A percentile compares a stretch with the other conserved stretches of the same genome.
Conservation (phyloP, 2,113 vertebrate species). For the Sphyrna mokarran region DNA sequence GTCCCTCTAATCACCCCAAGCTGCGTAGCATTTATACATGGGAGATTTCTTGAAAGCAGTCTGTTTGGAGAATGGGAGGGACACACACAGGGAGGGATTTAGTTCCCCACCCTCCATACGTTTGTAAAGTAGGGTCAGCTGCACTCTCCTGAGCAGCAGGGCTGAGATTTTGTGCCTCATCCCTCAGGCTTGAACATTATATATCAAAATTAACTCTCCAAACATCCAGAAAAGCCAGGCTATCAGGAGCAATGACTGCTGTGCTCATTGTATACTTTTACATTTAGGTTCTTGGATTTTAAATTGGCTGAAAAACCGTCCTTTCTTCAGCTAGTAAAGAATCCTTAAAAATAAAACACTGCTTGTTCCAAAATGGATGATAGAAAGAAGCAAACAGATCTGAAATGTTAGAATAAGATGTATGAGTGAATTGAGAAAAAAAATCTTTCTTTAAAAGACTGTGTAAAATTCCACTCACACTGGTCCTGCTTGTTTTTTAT, state of each 20-base stretch:
- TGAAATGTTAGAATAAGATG: background rate
- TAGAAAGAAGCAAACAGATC: background rate
- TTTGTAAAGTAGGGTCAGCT: background rate
- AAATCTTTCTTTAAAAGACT: background rate
- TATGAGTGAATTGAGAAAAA: background rate
- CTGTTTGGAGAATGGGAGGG: background rate
- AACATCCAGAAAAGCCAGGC: background rate
- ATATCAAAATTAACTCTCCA: background rate
- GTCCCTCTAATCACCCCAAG: background rate
- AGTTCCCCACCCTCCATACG: background rate
- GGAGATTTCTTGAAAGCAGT: background rate
- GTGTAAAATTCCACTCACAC: background rate
- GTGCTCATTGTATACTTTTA: background rate
- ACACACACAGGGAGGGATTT: too few relatives aligned
- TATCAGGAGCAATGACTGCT: background rate
- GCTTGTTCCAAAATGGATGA: background rate
- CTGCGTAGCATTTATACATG: background rate
- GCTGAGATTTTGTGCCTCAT: background rate
- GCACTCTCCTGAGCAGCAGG: background rate
- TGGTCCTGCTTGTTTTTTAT: background rate
- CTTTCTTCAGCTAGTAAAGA: background rate
- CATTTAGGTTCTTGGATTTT: background rate
- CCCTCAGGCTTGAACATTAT: background rate
- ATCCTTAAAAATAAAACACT: background rate
- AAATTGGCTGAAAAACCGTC: background rate